Evolutionary conservation across 2,113 vertebrate genomes (phyloP).

Genomic region (Glaucidium brasilianum): DNA sequence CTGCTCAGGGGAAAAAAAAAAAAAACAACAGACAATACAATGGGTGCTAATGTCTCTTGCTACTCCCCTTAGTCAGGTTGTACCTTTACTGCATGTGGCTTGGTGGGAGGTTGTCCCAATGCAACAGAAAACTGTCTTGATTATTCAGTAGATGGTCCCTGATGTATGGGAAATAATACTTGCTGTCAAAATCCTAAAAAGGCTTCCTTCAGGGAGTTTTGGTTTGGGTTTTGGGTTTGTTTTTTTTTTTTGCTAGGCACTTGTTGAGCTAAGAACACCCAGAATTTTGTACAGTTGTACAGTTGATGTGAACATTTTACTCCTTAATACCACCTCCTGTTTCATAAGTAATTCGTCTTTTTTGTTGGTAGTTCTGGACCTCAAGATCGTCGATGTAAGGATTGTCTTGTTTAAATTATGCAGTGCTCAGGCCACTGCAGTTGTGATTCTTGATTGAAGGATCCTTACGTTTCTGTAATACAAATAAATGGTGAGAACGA

Average conservation of each 20-base stretch:
- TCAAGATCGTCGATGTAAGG: not conserved
- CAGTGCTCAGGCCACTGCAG: not conserved
- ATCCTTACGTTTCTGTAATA: not conserved
- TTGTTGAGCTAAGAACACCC: not conserved
- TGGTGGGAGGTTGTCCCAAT: not conserved
- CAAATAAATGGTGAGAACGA: not conserved
- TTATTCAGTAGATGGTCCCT: not conserved
- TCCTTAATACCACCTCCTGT: not conserved
- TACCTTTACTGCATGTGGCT: not conserved
- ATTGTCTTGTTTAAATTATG: not conserved
- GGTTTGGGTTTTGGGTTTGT: no score
- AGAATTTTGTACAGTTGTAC: not conserved
- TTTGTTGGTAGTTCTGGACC: not conserved
- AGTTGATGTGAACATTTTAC: not conserved
- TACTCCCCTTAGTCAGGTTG: not conserved
- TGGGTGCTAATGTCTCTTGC: not conserved
- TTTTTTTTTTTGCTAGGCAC: not conserved
- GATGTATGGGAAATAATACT: not conserved
- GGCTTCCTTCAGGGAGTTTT: not conserved
- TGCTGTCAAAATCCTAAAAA: not conserved
- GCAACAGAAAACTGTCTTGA: not conserved
- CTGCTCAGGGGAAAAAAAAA: not conserved
- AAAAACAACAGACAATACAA: not conserved
- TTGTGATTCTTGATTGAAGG: not conserved
- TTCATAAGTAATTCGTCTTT: not conserved